Evolutionary conservation across 1,140 invertebrate genomes (phyloP).

Genomic region (Zaprionus davidi): DNA sequence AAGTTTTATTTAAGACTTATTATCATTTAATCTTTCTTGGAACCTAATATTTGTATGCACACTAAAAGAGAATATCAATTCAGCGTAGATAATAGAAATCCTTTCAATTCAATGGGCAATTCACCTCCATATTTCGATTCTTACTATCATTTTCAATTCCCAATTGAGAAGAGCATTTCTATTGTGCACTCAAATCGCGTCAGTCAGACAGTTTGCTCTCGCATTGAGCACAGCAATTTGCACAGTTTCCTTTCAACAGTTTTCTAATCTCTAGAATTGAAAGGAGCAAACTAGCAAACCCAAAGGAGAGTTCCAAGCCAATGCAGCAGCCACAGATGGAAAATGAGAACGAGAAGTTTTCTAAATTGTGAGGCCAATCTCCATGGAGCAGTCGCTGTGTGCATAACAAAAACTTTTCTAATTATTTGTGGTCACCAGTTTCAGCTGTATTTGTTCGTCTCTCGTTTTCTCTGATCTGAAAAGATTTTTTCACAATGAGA

Average conservation of each 20-base stretch:
- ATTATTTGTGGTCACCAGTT: slow-evolving; percentile 58
- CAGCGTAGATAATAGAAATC: slow-evolving; percentile 21
- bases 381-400: slow-evolving; percentile 29
- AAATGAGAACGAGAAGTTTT: slow-evolving; percentile 30
- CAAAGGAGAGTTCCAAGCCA: slow-evolving; percentile 29
- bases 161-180: slow-evolving; percentile 3
- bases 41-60: neutral
- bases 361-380: slow-evolving; percentile 41
- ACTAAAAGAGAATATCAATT: slow-evolving; percentile 10
- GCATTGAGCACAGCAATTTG: slow-evolving; percentile 54
- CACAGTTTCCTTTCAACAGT: slow-evolving; percentile 37
- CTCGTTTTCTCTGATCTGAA: neutral
- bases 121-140: neutral
- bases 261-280: slow-evolving; percentile 26
- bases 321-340: slow-evolving; percentile 18
- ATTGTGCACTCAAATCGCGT: slow-evolving; percentile 42
- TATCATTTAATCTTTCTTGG: neutral
- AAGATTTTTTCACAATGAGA: neutral
- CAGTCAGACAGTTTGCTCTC: slow-evolving; percentile 15
- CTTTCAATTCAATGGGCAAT: slow-evolving; percentile 21
- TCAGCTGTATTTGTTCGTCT: slow-evolving; percentile 23
- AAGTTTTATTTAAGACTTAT: too few species aligned
- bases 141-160: neutral
- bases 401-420: slow-evolving; percentile 57
- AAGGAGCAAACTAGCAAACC: slow-evolving; percentile 22